A percentile compares a stretch with the other conserved stretches of the same genome.
phyloP scores from a whole-genome alignment of 2,113 vertebrate species.

The Hippoglossus stenolepis region DNA sequence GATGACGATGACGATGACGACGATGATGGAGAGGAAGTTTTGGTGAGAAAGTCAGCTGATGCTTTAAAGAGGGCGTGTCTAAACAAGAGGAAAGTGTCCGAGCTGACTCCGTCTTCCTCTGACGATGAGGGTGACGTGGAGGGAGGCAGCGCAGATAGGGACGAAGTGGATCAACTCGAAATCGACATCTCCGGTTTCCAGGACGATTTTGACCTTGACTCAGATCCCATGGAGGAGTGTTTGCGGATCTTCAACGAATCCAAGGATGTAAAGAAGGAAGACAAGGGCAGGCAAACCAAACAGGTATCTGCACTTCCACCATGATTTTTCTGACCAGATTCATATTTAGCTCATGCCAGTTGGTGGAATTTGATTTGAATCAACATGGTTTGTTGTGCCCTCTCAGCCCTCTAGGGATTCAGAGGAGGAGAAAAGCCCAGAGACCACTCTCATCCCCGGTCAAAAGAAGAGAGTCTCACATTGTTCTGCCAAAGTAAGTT shows the following conservation, averaged over 20 bases:
- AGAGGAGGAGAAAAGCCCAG: constrained; percentile 81
- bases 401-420: constrained; percentile 76
- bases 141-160: constrained; percentile 41
- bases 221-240: constrained; percentile 97
- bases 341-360: background rate
- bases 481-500: constrained; percentile 87
- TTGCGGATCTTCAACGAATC: constrained; percentile 97
- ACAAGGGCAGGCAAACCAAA: constrained; percentile 92
- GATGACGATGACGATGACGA: background rate
- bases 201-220: constrained; percentile 92
- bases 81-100: constrained; percentile 71
- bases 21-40: constrained; percentile 61
- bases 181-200: constrained; percentile 86
- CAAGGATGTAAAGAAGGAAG: constrained; percentile 92
- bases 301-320: constrained; percentile 82
- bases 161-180: constrained; percentile 38
- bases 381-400: constrained; percentile 13
- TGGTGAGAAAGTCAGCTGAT: constrained; percentile 80
- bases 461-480: constrained; percentile 97
- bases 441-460: constrained; percentile 90
- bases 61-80: constrained; percentile 66
- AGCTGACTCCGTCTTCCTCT: constrained; percentile 65
- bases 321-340: background rate
- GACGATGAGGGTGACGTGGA: constrained; percentile 65
- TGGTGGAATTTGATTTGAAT: background rate